Conservation (phyloP, 1,140 invertebrate species). For the Heliconius congener region DNA sequence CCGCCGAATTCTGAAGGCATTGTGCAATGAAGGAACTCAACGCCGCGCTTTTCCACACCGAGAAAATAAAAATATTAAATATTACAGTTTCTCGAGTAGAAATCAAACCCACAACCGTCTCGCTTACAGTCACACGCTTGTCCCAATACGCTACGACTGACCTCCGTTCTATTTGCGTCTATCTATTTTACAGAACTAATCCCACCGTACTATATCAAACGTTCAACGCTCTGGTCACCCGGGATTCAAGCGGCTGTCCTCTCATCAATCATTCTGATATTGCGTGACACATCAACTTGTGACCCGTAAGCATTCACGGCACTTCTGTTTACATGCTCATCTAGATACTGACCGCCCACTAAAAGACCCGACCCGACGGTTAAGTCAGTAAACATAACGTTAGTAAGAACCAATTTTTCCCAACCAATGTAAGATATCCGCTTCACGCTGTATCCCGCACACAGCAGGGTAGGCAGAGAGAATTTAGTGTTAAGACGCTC, state of each 20-base stretch:
- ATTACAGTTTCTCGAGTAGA: too few relatives aligned
- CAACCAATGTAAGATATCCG: not conserved
- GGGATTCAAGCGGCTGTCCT: slow-evolving; percentile 47
- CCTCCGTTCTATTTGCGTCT: not conserved
- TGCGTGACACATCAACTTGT: slow-evolving; percentile 67
- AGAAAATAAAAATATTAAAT: too few relatives aligned
- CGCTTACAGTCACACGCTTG: too few relatives aligned
- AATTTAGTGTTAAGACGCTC: too few relatives aligned
- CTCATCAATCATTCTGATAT: slow-evolving; percentile 74
- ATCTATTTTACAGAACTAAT: slow-evolving; percentile 21
- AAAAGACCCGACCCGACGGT: slow-evolving; percentile 14
- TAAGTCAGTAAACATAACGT: slow-evolving; percentile 24
- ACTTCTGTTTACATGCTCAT: slow-evolving; percentile 56
- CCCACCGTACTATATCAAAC: slow-evolving; percentile 40
- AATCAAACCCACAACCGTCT: too few relatives aligned
- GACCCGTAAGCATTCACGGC: slow-evolving; percentile 42
- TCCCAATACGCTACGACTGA: too few relatives aligned
- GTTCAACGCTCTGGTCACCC: slow-evolving; percentile 57
- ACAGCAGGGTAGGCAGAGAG: too few relatives aligned
- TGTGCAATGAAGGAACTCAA: too few relatives aligned
- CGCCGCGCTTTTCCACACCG: too few relatives aligned
- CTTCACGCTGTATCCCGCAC: too few relatives aligned
- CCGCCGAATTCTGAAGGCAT: too few relatives aligned
- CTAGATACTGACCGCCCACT: slow-evolving; percentile 27
- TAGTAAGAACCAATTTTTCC: slow-evolving; percentile 15